Evolutionary conservation across 2,888 invertebrate species (phyloP), one percentile per base, ranked within the genome.

Genomic region (Pandemis cinnamomeana): DNA sequence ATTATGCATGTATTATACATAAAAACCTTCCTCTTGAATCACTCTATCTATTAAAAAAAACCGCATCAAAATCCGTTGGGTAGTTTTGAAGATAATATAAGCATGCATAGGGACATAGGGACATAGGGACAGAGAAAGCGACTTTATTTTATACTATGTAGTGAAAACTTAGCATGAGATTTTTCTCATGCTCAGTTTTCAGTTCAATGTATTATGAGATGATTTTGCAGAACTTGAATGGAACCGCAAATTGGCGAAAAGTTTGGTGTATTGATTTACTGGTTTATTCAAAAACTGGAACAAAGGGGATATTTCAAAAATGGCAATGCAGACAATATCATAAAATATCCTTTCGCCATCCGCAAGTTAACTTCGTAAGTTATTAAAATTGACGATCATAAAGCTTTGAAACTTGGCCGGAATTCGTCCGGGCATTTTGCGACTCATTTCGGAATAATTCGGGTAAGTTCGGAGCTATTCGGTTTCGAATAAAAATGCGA

Each of bases 331-430:
- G 70, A 70, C 64, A 44, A 44, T 61, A 69, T 66, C 42, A 63
- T 72, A 72, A 69, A 73, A 74, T 62, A 73, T 69, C 58, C 58
- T 8, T 58, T 74, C 36, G 60, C 69, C 51, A 70, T 66, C 69
- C 60, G 27, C 51, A 64, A 44, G 66, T 66, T 62, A 74, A 74
- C 74, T 74, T 74, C 41, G 46, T 67, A 74, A 71, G 61, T 74
- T 72, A 77, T 77, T 77, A 72, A 75, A 77, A 77, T 75, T 77
- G 72, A 75, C 75, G 77, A 75, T 72, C 69, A 72, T 75, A 62
- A 74, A 68, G 68, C 74, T 44, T 75, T 71, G 61, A 70, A 76
- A 67, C 70, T 76, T 67, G 72, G 62, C 7, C 51, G 73, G 55
- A 74, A 74, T 74, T 71, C 67, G 76, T 62, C 64, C 62, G 66